Evolutionary conservation across 2,888 invertebrate species (phyloP).

Genomic region (Spicauda simplicius): DNA sequence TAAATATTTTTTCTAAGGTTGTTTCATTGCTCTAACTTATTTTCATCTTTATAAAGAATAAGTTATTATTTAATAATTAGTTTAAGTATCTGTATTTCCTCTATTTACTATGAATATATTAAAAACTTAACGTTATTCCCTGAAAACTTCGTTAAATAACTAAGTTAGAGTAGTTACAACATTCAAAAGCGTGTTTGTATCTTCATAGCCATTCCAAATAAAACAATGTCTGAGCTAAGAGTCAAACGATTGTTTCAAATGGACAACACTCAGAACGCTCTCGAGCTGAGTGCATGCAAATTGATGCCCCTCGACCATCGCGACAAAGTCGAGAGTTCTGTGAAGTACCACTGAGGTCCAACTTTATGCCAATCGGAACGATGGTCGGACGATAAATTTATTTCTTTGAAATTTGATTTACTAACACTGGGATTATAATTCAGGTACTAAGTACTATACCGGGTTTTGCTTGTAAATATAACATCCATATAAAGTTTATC

Average conservation of each 20-base stretch:
- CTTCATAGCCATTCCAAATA: slow-evolving; percentile 16
- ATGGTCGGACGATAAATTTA: slow-evolving; percentile 17
- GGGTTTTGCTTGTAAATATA: no score
- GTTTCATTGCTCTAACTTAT: no score
- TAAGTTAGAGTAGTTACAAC: not conserved
- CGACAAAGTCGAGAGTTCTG: slow-evolving; percentile 57
- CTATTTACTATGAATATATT: no score
- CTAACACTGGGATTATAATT: not conserved
- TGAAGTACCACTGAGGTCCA: slow-evolving; percentile 33
- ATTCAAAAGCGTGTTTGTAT: not conserved
- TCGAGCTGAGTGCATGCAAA: slow-evolving; percentile 72
- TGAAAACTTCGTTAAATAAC: not conserved
- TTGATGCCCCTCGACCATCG: slow-evolving; percentile 70
- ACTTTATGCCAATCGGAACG: slow-evolving; percentile 20
- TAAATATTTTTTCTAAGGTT: no score
- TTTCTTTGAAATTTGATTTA: not conserved
- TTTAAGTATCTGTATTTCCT: no score
- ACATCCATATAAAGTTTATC: no score
- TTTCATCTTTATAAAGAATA: no score
- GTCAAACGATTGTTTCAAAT: slow-evolving; percentile 72
- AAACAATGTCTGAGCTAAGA: slow-evolving; percentile 46
- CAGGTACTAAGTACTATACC: no score
- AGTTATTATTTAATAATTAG: no score
- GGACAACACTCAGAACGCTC: slow-evolving; percentile 65
- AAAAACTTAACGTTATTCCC: no score